Evolutionary conservation across 2,888 invertebrate species (phyloP).

Genomic region (Drosophila nr. perissopoda): DNA sequence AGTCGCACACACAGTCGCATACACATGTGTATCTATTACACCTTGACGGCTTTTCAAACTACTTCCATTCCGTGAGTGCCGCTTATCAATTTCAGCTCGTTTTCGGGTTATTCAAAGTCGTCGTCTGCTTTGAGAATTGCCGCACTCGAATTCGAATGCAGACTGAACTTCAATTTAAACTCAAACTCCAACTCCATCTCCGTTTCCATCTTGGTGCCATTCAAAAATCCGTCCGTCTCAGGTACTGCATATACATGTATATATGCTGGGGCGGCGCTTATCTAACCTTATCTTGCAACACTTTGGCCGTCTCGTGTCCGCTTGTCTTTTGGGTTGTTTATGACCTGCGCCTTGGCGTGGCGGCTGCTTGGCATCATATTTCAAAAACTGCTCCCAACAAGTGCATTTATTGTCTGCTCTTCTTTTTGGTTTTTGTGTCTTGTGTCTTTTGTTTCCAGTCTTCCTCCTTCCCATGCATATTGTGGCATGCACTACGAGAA

Average conservation of each 20-base stretch:
- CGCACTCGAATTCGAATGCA: conserved; percentile 37
- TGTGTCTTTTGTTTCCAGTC: conserved; percentile 32
- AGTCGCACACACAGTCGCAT: background rate
- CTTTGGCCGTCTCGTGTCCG: conserved; percentile 58
- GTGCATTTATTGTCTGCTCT: conserved; percentile 67
- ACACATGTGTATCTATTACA: conserved; percentile 12
- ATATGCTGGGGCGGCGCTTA: conserved; percentile 58
- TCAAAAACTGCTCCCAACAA: conserved; percentile 72
- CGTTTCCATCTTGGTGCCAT: conserved; percentile 14
- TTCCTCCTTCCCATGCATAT: conserved; percentile 20
- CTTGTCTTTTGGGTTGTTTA: conserved; percentile 61
- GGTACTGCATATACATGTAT: conserved; percentile 26
- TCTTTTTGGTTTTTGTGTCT: conserved; percentile 24
- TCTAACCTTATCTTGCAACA: conserved; percentile 78
- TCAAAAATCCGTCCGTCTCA: conserved; percentile 35
- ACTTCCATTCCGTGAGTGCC: conserved; percentile 26
- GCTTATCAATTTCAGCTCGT: conserved; percentile 37
- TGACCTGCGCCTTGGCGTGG: conserved; percentile 70
- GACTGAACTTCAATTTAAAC: conserved; percentile 15
- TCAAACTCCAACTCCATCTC: conserved; percentile 11
- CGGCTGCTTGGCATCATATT: conserved; percentile 67
- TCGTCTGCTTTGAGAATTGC: conserved; percentile 34
- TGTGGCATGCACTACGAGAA: background rate
- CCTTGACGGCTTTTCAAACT: background rate
- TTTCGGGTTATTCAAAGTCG: conserved; percentile 10